Conservation (phyloP, 2,888 invertebrate genomes). For the Pollenia amentaria region DNA sequence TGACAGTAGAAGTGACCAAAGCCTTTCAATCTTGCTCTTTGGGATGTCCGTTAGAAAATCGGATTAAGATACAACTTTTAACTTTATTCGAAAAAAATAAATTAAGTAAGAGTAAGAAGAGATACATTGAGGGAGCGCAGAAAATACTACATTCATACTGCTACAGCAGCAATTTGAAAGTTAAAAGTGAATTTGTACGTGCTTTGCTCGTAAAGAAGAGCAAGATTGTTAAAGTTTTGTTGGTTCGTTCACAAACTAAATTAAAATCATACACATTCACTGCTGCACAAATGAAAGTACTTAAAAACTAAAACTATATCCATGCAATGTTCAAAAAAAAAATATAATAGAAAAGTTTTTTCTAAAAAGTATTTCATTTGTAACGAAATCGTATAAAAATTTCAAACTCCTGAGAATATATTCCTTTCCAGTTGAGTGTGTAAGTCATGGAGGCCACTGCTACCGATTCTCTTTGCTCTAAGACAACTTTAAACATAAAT, state of each 20-base stretch:
- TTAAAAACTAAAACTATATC: constrained; percentile 41
- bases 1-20: constrained; percentile 64
- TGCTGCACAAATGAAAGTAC: constrained; percentile 46
- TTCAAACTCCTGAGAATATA: constrained; percentile 60
- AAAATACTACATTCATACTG: not conserved
- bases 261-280: constrained; percentile 37
- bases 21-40: constrained; percentile 64
- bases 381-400: constrained; percentile 74
- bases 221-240: constrained; percentile 64
- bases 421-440: constrained; percentile 36
- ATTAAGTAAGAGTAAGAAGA: constrained; percentile 43
- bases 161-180: constrained; percentile 69
- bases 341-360: constrained; percentile 65
- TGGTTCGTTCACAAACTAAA: constrained; percentile 20
- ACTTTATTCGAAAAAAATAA: constrained; percentile 56
- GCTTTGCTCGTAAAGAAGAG: constrained; percentile 65
- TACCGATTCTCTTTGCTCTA: constrained; percentile 39
- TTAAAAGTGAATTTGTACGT: constrained; percentile 75
- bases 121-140: constrained; percentile 25
- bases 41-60: constrained; percentile 70
- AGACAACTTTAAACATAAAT: constrained; percentile 24
- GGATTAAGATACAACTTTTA: constrained; percentile 74
- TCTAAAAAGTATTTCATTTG: constrained; percentile 70
- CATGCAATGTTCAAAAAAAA: constrained; percentile 16
- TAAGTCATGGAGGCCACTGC: constrained; percentile 42